phyloP scores from a whole-genome alignment of 2,888 invertebrate genomes.

The Heliconius sara region DNA sequence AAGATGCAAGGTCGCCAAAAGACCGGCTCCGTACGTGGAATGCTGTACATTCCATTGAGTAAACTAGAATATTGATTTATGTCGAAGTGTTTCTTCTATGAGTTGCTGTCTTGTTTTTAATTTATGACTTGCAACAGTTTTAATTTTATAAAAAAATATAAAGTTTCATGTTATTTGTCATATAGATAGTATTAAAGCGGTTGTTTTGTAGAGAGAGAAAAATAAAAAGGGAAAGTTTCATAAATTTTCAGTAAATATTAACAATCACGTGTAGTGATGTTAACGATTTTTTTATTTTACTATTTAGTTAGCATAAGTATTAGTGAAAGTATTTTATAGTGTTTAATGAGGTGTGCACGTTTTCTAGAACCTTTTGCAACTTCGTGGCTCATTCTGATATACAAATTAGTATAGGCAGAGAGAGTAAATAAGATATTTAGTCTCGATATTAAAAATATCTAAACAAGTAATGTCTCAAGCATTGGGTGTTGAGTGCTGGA shows the following conservation, averaged over 20 bases:
- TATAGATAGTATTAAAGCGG: too few relatives aligned
- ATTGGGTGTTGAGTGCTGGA: background rate
- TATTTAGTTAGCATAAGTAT: too few relatives aligned
- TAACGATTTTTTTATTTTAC: too few relatives aligned
- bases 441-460: too few relatives aligned
- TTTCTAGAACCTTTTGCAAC: too few relatives aligned
- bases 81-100: background rate
- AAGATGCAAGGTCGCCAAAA: conserved; percentile 64
- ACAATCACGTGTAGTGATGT: too few relatives aligned
- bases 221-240: background rate
- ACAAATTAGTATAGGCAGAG: background rate
- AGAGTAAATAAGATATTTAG: background rate
- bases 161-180: too few relatives aligned
- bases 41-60: conserved; percentile 62
- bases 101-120: conserved; percentile 1
- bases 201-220: background rate
- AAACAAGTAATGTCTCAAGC: too few relatives aligned
- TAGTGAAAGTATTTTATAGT: too few relatives aligned
- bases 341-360: too few relatives aligned
- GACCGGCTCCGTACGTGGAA: conserved; percentile 66
- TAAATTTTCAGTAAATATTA: too few relatives aligned
- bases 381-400: too few relatives aligned
- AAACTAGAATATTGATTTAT: conserved; percentile 50
- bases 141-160: background rate
- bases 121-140: background rate